A percentile compares a stretch with the other conserved stretches of the same genome.
phyloP scores from a whole-genome alignment of 2,888 invertebrate genomes.

The Tetheella fluctuosa region DNA sequence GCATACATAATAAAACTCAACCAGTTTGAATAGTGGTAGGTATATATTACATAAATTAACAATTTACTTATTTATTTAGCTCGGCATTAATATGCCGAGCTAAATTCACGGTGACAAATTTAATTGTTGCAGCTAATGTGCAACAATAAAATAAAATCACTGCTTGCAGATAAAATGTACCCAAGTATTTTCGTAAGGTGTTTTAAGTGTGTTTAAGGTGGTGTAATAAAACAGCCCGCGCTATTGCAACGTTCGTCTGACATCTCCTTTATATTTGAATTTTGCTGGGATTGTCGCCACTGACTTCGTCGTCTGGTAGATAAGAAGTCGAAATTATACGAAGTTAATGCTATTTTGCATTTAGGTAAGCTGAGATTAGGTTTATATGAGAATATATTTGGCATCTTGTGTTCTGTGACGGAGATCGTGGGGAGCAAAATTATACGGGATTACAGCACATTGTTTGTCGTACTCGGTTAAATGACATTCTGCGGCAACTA shows the following conservation, averaged over 20 bases:
- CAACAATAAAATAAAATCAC: background rate
- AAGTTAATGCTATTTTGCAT: constrained; percentile 66
- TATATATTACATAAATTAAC: too few species aligned
- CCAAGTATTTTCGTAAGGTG: background rate
- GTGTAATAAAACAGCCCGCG: constrained; percentile 15
- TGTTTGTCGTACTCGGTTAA: constrained; percentile 11
- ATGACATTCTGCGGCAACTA: background rate
- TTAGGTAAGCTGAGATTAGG: constrained; percentile 58
- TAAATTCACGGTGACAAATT: too few species aligned
- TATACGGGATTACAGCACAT: constrained; percentile 13
- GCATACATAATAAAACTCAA: too few species aligned
- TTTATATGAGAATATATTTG: constrained; percentile 54
- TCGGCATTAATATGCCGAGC: too few species aligned
- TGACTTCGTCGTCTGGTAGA: constrained; percentile 52
- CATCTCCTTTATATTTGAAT: constrained; percentile 27
- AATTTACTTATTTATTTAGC: too few species aligned
- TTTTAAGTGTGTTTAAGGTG: constrained; percentile 7
- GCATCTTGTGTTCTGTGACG: constrained; percentile 27
- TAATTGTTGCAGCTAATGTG: background rate
- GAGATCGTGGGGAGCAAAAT: constrained; percentile 10
- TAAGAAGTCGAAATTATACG: constrained; percentile 66
- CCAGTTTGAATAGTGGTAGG: too few species aligned
- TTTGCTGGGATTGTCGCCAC: constrained; percentile 36
- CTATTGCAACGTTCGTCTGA: constrained; percentile 23
- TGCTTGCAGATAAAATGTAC: background rate